These are phyloP conservation scores for Eretmocerus hayati DNA, from an alignment of 2,888 invertebrate species.

Conservation along the genomic window DNA sequence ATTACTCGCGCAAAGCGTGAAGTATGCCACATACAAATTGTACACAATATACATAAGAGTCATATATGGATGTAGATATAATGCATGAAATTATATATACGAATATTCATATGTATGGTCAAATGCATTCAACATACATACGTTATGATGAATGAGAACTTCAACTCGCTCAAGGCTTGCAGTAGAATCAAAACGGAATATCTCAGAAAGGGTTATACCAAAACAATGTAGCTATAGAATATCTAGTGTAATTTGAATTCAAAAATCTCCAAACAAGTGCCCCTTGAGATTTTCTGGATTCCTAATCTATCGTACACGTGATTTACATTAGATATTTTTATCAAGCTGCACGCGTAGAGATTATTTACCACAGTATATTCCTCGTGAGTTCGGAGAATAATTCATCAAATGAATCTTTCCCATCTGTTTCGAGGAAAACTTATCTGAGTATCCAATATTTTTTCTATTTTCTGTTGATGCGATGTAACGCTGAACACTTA, in stretches of 20 bases:
- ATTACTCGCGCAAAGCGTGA: constrained; percentile 15
- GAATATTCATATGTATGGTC: constrained; percentile 21
- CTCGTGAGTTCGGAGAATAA: constrained; percentile 18
- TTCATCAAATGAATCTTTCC: too few species aligned
- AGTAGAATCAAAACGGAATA: background rate
- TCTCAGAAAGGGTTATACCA: background rate
- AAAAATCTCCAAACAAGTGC: background rate
- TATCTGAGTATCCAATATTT: too few species aligned
- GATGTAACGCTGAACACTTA: too few species aligned
- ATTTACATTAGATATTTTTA: constrained; percentile 25
- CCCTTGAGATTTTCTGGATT: constrained; percentile 4
- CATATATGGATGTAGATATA: constrained; percentile 11
- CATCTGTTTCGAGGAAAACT: too few species aligned
- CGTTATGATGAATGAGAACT: constrained; percentile 2
- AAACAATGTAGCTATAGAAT: background rate
- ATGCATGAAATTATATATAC: constrained; percentile 16
- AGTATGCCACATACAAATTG: constrained; percentile 13
- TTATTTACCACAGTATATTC: constrained; percentile 25
- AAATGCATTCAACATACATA: too few species aligned
- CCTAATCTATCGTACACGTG: constrained; percentile 17
- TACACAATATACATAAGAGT: constrained; percentile 21
- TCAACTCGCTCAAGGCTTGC: constrained; percentile 1
- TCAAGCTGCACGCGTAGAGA: constrained; percentile 20
- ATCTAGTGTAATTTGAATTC: background rate
- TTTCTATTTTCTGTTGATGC: too few species aligned